These are phyloP conservation scores for Papilio aristodemus DNA, from an alignment of 1,140 invertebrate species.

Conservation along the genomic window DNA sequence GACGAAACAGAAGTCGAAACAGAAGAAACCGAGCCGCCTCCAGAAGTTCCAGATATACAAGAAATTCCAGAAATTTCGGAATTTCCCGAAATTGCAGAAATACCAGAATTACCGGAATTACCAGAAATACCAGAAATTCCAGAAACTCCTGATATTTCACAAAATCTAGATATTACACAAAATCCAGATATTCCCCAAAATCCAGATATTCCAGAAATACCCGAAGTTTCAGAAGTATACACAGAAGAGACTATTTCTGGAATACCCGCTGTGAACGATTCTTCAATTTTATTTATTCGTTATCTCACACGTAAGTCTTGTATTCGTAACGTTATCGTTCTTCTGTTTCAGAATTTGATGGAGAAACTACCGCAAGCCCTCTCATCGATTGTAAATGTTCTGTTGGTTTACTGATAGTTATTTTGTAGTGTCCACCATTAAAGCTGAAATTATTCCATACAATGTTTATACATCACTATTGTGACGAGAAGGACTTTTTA, in stretches of 20 bases:
- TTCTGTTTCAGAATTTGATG: constrained; percentile 46
- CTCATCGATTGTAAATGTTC: background rate
- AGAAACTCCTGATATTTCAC: constrained; percentile 19
- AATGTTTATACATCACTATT: too few species aligned
- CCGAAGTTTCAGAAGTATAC: constrained; percentile 28
- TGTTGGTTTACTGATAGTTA: background rate
- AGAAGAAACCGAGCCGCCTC: constrained; percentile 60
- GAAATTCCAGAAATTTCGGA: constrained; percentile 45
- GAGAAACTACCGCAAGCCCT: constrained; percentile 36
- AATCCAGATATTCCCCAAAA: constrained; percentile 17
- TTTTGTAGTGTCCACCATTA: constrained; percentile 27
- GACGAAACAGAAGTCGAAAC: constrained; percentile 57
- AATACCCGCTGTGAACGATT: constrained; percentile 59
- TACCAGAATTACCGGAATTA: constrained; percentile 25
- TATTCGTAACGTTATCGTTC: constrained; percentile 23
- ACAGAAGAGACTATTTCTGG: constrained; percentile 42
- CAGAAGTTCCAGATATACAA: constrained; percentile 39
- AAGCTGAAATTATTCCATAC: background rate
- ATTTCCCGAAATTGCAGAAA: constrained; percentile 24
- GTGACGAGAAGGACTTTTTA: too few species aligned
- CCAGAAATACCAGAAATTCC: constrained; percentile 23
- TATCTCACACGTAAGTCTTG: constrained; percentile 73
- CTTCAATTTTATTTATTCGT: constrained; percentile 65
- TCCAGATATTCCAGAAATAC: constrained; percentile 26
- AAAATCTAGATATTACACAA: constrained; percentile 25